Percentiles rank a stretch among this genome's conserved stretches.
phyloP scores from a whole-genome alignment of 2,113 vertebrate species.

The Muntiacus muntjak region DNA sequence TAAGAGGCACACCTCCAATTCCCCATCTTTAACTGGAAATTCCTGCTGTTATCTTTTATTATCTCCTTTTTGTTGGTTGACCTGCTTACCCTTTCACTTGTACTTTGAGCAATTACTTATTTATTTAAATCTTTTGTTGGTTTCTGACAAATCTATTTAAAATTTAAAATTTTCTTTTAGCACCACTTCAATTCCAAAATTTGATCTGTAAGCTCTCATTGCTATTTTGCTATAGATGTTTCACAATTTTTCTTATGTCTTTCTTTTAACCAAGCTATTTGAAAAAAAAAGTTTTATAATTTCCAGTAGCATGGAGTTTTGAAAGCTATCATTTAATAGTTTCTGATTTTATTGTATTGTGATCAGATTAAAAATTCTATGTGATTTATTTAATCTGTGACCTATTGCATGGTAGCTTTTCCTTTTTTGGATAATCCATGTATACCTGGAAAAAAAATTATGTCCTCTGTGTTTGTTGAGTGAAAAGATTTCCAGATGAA shows the following conservation, averaged over 20 bases:
- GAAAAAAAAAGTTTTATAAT: not conserved
- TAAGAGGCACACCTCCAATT: constrained; percentile 7
- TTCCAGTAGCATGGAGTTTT: not conserved
- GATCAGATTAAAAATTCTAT: not conserved
- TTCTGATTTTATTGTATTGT: not conserved
- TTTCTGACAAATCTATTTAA: constrained; percentile 21
- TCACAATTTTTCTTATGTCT: not conserved
- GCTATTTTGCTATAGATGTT: not conserved
- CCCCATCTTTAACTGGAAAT: constrained; percentile 18
- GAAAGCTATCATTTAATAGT: not conserved
- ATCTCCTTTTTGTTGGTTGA: constrained; percentile 41
- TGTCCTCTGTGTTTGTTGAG: not conserved
- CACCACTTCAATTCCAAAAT: not conserved
- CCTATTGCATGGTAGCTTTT: not conserved
- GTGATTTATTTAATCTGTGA: not conserved
- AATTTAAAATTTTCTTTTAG: not conserved
- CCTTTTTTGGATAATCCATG: not conserved
- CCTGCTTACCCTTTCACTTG: not conserved
- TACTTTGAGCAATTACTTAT: not conserved
- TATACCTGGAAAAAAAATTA: not conserved
- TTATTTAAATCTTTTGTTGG: constrained; percentile 2
- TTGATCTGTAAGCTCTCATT: not conserved
- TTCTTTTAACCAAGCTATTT: not conserved
- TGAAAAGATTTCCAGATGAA: not conserved
- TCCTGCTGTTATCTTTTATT: constrained; percentile 30